Base-by-base conservation (phyloP, 2,888 invertebrate genomes). In the Pseudococcus viburni region DNA sequence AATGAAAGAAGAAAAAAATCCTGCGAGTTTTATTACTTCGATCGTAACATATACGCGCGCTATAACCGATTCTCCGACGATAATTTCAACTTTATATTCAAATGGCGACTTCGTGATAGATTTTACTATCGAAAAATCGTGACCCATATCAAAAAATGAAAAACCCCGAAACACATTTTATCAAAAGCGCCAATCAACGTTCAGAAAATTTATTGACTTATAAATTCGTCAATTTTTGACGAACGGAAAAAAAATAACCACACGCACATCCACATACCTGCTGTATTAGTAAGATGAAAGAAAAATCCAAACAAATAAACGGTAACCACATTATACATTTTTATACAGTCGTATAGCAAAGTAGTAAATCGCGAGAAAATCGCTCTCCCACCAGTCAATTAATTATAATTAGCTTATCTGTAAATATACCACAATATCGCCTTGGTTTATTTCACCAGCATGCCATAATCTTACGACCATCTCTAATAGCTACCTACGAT, bases 21-120 rank as follows among this genome's bases (percentile, higher is more conserved):
- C 64, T 64, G 64, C 80, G 46, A 83, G 80, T 83, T 83, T 83
- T 83, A 83, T 83, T 83, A 83, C 80, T 64, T 1, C 15, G 42
- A 51, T 15, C 46, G 19, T 46, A 83, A 83, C 80, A 83, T 55
- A 55, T 22, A 64, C 17, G 7, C 55, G 55, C 59, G 64, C 22
- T 64, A 64, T 83, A 83, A 42, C 46, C 80, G 80, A 83, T 83
- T 83, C 80, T 33, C 11, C 6, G 19, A 19, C 80, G 80, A 83
- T 83, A 83, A 83, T 42, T 83, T 83, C 80, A 83, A 83, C 80
- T 83, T 83, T 83, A 83, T 83, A 83, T 83, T 46, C 80, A 46
- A 83, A 83, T 46, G 80, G 46, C 46, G 73, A 46, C 15, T 83
- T 83, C 80, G 39, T 83, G 80, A 83, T 83, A 46, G 33, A 83